Evolutionary conservation across 92 coral and sea anemone species (phyloP), one percentile per base, ranked within the genome.

Genomic region (Epizoanthus stellaris): DNA sequence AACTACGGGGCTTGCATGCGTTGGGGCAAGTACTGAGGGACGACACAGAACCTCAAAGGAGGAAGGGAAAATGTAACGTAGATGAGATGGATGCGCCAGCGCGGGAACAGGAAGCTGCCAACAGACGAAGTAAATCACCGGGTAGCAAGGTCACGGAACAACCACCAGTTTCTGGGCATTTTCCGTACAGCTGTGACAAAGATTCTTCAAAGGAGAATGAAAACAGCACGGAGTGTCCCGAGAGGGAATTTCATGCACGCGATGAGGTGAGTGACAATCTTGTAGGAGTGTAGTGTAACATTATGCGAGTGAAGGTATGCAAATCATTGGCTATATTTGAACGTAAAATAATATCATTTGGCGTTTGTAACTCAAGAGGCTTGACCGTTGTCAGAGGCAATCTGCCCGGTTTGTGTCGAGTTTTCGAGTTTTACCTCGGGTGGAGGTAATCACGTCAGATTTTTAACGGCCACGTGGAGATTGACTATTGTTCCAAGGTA

Each of bases 1-100:
- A 87, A 76, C 79, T 91, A 2, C 87, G 87, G 23, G 91, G 86
- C 17, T 65, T 85, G 69, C 9, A 88, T 69, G 82, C 87, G n/a
- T 39, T 89, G 61, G 81, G 82, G 13, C 57, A 80, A 56, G 89
- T 79, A 69, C 56, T 86, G 59, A 77, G 82, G 71, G 77, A 60
- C 56, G 59, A 42, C 19, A 12, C 52, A 16, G 58, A 73, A 73
- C 58, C 4, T 38, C 19, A 15, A 52, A 52, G 56, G 56, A 52
- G 2, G 54, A 14, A 52, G 11, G 77, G 20, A 4, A 63, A 13
- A 43, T 45, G 72, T 62, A n/a, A 77, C 70, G 43, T 61, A 42
- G 54, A 62, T 79, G 83, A 79, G 65, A 79, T 43, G 21, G 70
- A 10, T 45, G 70, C 40, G 82, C 15, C 69, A 36, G n/a, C 49